Evolutionary conservation across 2,113 vertebrate species (phyloP).

Genomic region (Petromus typicus): DNA sequence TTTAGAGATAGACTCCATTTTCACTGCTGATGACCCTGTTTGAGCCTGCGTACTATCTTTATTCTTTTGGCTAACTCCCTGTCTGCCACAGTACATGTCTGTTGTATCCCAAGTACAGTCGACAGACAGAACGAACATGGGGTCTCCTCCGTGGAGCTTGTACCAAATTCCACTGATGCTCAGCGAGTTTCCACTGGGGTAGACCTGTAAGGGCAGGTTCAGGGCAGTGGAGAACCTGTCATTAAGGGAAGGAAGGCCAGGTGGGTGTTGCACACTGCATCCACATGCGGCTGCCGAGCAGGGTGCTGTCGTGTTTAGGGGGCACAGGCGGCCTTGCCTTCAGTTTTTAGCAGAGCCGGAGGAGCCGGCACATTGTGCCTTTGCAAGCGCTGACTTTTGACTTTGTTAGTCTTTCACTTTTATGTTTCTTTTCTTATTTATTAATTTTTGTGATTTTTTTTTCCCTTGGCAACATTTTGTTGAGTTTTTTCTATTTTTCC

Average conservation of each 20-base stretch:
- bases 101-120: neutral
- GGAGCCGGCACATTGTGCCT: neutral
- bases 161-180: neutral
- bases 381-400: neutral
- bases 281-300: neutral
- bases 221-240: neutral
- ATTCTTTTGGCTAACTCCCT: too few relatives aligned
- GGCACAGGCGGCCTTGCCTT: neutral
- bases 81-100: neutral
- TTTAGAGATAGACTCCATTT: neutral
- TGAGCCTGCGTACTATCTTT: constrained; percentile 8
- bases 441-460: neutral
- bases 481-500: constrained; percentile 1
- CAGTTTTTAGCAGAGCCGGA: neutral
- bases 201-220: neutral
- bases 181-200: neutral
- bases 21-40: neutral
- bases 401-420: neutral
- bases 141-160: neutral
- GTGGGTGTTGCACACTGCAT: neutral
- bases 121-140: neutral
- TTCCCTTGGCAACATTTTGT: neutral
- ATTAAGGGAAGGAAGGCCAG: neutral
- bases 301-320: neutral
- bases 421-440: neutral